Evolutionary conservation across 2,888 invertebrate species (phyloP).

Genomic region (Timema podura): DNA sequence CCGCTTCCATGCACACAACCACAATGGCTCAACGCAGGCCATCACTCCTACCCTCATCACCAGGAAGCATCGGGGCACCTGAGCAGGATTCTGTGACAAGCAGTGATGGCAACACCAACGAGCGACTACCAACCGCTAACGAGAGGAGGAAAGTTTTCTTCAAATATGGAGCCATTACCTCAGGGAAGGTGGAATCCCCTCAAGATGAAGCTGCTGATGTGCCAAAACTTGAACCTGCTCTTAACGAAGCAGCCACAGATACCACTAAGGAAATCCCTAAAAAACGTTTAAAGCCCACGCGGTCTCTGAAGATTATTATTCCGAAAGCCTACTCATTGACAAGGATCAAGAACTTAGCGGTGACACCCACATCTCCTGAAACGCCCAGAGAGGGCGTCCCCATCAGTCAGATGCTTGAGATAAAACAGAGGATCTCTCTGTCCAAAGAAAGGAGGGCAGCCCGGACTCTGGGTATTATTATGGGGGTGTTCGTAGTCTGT

Average conservation of each 20-base stretch:
- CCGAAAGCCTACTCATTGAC: conserved; percentile 31
- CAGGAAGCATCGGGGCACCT: conserved; percentile 46
- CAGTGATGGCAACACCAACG: conserved; percentile 57
- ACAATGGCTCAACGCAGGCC: conserved; percentile 22
- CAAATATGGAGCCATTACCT: too few relatives aligned
- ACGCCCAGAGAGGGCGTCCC: conserved; percentile 42
- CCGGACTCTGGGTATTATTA: conserved; percentile 91
- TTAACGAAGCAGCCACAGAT: neutral
- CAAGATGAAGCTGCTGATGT: conserved; percentile 17
- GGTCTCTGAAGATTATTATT: conserved; percentile 50
- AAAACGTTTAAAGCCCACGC: conserved; percentile 53
- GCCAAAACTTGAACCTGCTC: neutral
- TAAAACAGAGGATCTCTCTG: conserved; percentile 83
- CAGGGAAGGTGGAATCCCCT: conserved; percentile 16
- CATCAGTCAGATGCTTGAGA: conserved; percentile 83
- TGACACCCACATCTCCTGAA: conserved; percentile 17
- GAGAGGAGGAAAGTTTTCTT: neutral
- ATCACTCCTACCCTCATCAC: conserved; percentile 45
- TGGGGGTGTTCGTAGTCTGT: conserved; percentile 96
- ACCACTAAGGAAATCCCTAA: conserved; percentile 35
- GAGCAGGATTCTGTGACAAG: conserved; percentile 64
- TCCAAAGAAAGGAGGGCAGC: conserved; percentile 94
- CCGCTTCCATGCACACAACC: conserved; percentile 68
- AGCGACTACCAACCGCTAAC: conserved; percentile 16
- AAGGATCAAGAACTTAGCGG: conserved; percentile 31